phyloP scores from a whole-genome alignment of 2,113 vertebrate species.

The Empidonax alnorum region DNA sequence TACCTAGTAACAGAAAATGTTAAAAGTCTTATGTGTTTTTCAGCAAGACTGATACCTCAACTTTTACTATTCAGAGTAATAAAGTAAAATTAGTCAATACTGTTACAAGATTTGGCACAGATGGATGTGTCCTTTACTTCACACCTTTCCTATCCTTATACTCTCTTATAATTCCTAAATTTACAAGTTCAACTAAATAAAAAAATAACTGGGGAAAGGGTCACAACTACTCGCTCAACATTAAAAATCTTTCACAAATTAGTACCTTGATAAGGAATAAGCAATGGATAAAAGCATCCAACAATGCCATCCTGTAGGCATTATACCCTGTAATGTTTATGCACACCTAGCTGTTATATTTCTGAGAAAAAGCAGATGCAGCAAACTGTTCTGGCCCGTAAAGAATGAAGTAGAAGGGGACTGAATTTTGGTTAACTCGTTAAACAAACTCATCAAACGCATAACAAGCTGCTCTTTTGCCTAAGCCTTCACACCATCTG shows the following conservation, averaged over 20 bases:
- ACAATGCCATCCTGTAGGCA: background rate
- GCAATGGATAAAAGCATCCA: background rate
- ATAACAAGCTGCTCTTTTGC: background rate
- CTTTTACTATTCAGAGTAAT: background rate
- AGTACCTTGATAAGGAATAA: background rate
- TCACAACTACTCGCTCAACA: background rate
- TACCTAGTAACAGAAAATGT: background rate
- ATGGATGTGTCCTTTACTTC: background rate
- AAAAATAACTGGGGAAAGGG: background rate
- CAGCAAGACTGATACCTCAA: background rate
- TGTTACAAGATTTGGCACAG: background rate
- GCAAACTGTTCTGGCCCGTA: background rate
- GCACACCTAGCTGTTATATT: background rate
- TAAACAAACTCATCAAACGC: background rate
- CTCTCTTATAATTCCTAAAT: background rate
- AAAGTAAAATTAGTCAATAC: background rate
- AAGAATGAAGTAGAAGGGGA: background rate
- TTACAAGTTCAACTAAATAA: background rate
- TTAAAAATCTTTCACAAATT: background rate
- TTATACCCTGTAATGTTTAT: background rate
- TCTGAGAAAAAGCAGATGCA: background rate
- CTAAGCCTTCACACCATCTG: background rate
- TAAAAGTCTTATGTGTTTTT: background rate
- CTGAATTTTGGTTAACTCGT: background rate
- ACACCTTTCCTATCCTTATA: background rate